These are phyloP conservation scores for Drosophila nikananu DNA, from an alignment of 1,140 invertebrate species.

Conservation along the genomic window DNA sequence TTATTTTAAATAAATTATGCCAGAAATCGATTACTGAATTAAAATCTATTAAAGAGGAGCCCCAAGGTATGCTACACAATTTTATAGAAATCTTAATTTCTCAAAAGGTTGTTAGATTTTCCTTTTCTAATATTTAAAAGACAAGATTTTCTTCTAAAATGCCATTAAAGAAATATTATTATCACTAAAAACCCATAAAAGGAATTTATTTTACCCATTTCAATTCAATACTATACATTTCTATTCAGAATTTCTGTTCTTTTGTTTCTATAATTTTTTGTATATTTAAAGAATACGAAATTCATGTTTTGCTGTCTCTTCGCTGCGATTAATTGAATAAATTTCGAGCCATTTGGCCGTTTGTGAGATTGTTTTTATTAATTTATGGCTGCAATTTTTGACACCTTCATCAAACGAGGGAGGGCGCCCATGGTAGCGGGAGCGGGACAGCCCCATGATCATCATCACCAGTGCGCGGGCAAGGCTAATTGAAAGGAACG, in stretches of 20 bases:
- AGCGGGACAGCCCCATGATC: slow-evolving; percentile 10
- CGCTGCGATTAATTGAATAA: slow-evolving; percentile 47
- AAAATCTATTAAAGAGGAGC: neutral
- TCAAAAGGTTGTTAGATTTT: no score
- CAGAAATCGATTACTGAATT: neutral
- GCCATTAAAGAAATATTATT: no score
- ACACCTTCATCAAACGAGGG: slow-evolving; percentile 60
- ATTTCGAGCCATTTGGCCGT: slow-evolving; percentile 47
- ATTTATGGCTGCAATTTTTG: slow-evolving; percentile 77
- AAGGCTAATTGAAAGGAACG: slow-evolving; percentile 64
- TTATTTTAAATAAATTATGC: neutral
- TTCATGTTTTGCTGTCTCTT: slow-evolving; percentile 22
- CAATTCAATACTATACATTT: neutral
- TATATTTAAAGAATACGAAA: slow-evolving; percentile 11
- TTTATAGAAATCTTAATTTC: no score
- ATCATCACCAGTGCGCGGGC: slow-evolving; percentile 20
- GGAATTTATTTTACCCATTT: neutral
- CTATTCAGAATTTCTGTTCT: neutral
- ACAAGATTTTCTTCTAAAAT: no score
- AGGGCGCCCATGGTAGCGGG: neutral
- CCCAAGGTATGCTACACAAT: no score
- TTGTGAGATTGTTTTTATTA: slow-evolving; percentile 69
- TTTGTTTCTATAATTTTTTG: slow-evolving; percentile 8
- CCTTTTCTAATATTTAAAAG: neutral
- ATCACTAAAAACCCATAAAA: neutral